Evolutionary conservation across 2,797 vertebrate genomes (phyloP), one percentile per base, ranked within the genome.

Genomic region (Xenentodon cancila): DNA sequence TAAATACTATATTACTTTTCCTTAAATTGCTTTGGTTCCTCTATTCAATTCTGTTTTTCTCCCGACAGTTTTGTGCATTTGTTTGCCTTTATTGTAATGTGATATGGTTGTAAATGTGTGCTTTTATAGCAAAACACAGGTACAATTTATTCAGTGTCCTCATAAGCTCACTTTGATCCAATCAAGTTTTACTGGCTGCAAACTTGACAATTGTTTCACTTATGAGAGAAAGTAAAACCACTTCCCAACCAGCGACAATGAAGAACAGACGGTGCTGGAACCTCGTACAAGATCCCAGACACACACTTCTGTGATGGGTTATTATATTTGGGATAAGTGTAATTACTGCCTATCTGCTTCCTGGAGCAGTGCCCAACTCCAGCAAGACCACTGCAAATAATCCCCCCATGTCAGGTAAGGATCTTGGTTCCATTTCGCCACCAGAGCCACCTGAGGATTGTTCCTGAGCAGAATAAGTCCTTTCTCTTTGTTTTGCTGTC

Each of bases 281-380:
- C 30, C 27, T 19, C 3, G 17, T 18, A 22, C 4, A 20, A 3
- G 19, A 5, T n/a, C n/a, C n/a, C n/a, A 25, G 25, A 25, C 25
- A 25, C 21, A 16, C 1, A 18, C 0, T 1, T 17, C 15, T 25
- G 58, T 17, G 57, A 64, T 12, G 17, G 55, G n/a, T 7, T 34
- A 16, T 2, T 11, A 32, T 19, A 13, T 21, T 3, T 0, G 18
- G 15, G 62, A 42, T 27, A 16, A 9, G 62, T 72, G 54, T 72
- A 56, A 72, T 78, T 57, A 43, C 58, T 53, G 60, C 58, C 73
- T 65, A 77, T 82, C 80, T 76, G 11, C 61, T 40, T 82, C 43
- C 65, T 46, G 47, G 21, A 45, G 43, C 32, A 19, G 1, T 9
- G 22, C 52, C 46, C 51, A 7, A 6, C 53, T 59, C 61, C 64